These are phyloP conservation scores for Iguana delicatissima DNA, from an alignment of 2,797 vertebrate species.

Conservation along the genomic window DNA sequence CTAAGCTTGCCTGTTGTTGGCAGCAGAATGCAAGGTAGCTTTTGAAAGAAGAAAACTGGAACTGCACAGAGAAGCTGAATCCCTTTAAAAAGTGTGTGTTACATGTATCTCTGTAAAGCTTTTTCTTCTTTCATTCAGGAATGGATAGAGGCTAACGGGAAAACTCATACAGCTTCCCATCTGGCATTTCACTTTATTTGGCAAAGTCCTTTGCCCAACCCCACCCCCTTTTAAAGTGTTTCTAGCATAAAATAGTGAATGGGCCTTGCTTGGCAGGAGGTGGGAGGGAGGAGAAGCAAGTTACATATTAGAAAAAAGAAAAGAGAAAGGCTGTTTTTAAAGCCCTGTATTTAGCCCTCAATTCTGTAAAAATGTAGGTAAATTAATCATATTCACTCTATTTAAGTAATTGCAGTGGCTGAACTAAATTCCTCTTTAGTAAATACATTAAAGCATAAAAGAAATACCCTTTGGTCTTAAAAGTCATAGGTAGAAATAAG, in stretches of 20 bases:
- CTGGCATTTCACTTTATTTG: conserved; percentile 48
- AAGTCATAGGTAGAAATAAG: neutral
- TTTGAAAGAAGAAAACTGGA: conserved; percentile 71
- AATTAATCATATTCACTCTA: neutral
- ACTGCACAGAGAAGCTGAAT: conserved; percentile 25
- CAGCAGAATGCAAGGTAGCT: conserved; percentile 65
- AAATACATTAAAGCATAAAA: neutral
- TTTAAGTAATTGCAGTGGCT: neutral
- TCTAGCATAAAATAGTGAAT: conserved; percentile 41
- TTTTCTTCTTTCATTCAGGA: conserved; percentile 37
- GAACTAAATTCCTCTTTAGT: neutral
- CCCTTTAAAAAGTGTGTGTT: neutral
- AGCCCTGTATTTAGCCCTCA: neutral
- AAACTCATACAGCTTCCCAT: neutral
- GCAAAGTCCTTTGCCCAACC: conserved; percentile 13
- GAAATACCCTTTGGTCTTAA: neutral
- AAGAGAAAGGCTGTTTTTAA: conserved; percentile 27
- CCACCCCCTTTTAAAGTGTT: conserved; percentile 30
- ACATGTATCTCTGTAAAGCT: conserved; percentile 19
- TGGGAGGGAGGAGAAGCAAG: conserved; percentile 43
- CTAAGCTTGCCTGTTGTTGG: conserved; percentile 76
- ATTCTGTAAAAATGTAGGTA: neutral
- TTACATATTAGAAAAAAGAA: conserved; percentile 15
- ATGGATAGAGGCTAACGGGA: conserved; percentile 19
- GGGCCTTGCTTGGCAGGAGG: conserved; percentile 30